These are phyloP conservation scores for Lutraria rhynchaena DNA, from an alignment of 1,140 invertebrate species.

Conservation along the genomic window DNA sequence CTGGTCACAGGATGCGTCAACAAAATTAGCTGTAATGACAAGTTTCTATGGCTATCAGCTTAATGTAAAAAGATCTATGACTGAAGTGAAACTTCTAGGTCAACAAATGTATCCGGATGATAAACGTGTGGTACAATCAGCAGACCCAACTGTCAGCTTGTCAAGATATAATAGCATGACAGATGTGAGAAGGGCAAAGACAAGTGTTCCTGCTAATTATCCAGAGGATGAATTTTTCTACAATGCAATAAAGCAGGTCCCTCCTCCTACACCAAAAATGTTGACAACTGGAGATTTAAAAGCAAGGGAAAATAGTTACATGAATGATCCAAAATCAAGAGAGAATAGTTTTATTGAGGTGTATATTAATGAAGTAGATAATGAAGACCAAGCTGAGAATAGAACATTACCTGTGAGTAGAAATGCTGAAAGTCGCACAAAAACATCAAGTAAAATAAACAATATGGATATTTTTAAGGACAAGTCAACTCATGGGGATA, in stretches of 20 bases:
- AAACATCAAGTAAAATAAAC: no score
- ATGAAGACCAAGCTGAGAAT: no score
- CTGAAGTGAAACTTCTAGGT: slow-evolving; percentile 48
- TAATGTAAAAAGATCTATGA: slow-evolving; percentile 37
- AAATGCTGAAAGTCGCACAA: no score
- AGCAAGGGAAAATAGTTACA: slow-evolving; percentile 1
- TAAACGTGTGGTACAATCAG: neutral
- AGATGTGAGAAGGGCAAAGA: neutral
- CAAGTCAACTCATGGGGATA: neutral
- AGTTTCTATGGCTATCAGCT: slow-evolving; percentile 47
- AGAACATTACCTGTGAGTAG: no score
- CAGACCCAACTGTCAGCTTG: slow-evolving; percentile 2
- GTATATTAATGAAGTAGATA: no score
- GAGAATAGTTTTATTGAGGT: no score
- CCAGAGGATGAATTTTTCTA: neutral
- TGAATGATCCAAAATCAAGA: neutral
- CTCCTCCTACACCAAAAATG: slow-evolving; percentile 16
- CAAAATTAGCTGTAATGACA: slow-evolving; percentile 32
- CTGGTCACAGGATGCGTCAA: slow-evolving; percentile 53
- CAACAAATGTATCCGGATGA: slow-evolving; percentile 38
- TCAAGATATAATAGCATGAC: neutral
- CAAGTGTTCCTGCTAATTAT: neutral
- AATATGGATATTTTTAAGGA: neutral
- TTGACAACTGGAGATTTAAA: neutral
- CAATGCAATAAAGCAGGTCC: neutral